Base-by-base conservation (phyloP, 2,888 invertebrate species). In the Melanargia galathea region DNA sequence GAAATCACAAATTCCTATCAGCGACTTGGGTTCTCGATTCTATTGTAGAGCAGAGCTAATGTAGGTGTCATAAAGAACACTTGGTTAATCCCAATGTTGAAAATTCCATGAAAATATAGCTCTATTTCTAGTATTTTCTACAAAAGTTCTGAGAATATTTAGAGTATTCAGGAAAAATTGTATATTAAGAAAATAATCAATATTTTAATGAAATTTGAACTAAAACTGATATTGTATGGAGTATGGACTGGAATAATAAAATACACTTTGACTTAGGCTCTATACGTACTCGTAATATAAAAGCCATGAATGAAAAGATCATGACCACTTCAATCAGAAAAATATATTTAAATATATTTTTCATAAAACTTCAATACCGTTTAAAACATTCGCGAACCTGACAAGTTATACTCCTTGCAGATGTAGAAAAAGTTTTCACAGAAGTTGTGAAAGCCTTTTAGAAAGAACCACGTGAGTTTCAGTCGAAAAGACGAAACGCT, bases 1-100 rank as follows among this genome's bases (percentile, higher is more conserved):
- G 76, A 76, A 81, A 80, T 80, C 80, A 72, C 75, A 76, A 83
- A 84, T 83, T 82, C 79, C 80, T 78, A 82, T 82, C 79, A 77
- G 72, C 58, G 65, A 66, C 71, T 71, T 71, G 74, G 70, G 72
- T 68, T 63, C 64, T 64, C 63, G 22, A 57, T 60, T 62, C 60
- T 62, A 59, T 56, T 55, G 16, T 60, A 60, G 49, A 59, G 59
- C 52, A 51, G 52, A 40, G 6, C 26, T 33, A 33, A 40, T 40
- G 26, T 62, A 33, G n/a, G n/a, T n/a, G n/a, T 59, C 11, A 24
- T n/a, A 13, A 24, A n/a, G 30, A 49, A 30, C 45, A 22, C 45
- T 22, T 22, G 11, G 11, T 46, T 22, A 1, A 22, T 11, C 11
- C 3, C 20, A 11, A 46, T 11, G 13, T 13, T 20, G 5, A 22